Base-by-base conservation (phyloP, 2,797 vertebrate genomes). In the Microctenopoma stevenorrisi region DNA sequence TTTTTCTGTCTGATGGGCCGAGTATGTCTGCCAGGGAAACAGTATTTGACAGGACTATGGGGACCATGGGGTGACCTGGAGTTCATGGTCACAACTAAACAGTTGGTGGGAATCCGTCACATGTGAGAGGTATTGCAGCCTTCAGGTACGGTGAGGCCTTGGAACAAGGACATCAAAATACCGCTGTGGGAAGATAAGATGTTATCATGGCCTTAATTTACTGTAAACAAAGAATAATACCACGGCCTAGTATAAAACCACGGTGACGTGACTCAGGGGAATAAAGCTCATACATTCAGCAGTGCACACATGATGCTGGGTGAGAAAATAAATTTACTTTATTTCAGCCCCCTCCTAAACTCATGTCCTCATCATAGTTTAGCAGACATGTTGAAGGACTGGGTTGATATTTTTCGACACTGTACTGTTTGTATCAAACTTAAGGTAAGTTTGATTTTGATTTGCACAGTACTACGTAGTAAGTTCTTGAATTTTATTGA, bases 1-100 rank as follows among this genome's bases (percentile, higher is more conserved):
- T 86, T 82, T 82, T 65, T 89, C 86, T 85, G 76, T 81, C 70
- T 87, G 87, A 88, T 80, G 87, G 77, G 83, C 55, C 84, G 77
- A 77, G 74, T 58, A 52, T 63, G 76, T 81, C 83, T 90, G 81
- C 87, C 65, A 76, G 69, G 60, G 81, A 84, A 88, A 89, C 87
- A 88, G 85, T 87, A 86, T 88, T 88, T 68, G 68, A 82, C 81
- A 75, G 80, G 72, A 67, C 72, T 68, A 61, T 14, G 5, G 74
- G 73, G 60, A 79, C 68, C 68, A 4, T 1, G 57, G 66, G 83
- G 83, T 82, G 76, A 84, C 82, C 74, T 65, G 50, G 61, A 86
- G 87, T 86, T 87, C 86, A 89, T 2, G 66, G 86, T 85, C 82
- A 78, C 60, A 74, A 58, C 74, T 22, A 60, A 69, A 82, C 52